A percentile compares a stretch with the other conserved stretches of the same genome.
phyloP scores from a whole-genome alignment of 2,113 vertebrate species.

The Brachionichthys hirsutus region DNA sequence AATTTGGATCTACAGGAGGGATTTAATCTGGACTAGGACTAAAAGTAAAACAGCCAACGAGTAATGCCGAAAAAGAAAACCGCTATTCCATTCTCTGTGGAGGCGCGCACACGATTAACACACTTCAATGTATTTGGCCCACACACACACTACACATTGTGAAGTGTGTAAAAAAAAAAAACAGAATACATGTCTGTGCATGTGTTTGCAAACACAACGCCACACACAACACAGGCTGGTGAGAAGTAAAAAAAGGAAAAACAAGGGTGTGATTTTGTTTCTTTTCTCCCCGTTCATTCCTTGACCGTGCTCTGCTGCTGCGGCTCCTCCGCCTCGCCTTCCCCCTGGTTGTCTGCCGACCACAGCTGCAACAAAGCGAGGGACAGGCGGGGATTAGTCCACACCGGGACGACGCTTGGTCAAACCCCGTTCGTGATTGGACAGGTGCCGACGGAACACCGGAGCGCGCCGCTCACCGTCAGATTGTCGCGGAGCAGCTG shows the following conservation, averaged over 20 bases:
- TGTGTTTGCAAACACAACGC: slow-evolving; percentile 57
- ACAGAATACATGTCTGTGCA: slow-evolving; percentile 61
- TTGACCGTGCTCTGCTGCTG: slow-evolving; percentile 48
- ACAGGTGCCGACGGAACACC: too few species aligned
- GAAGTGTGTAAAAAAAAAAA: slow-evolving; percentile 62
- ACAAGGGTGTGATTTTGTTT: slow-evolving; percentile 27
- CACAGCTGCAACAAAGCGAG: slow-evolving; percentile 68
- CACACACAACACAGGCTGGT: slow-evolving; percentile 70
- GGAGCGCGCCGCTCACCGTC: slow-evolving; percentile 74
- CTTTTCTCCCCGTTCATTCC: slow-evolving; percentile 42
- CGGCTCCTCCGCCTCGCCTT: slow-evolving; percentile 36
- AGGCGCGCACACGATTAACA: slow-evolving; percentile 55
- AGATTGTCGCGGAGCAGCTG: slow-evolving; percentile 98
- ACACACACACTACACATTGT: slow-evolving; percentile 64
- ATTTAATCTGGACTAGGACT: slow-evolving; percentile 30
- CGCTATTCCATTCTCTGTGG: slow-evolving; percentile 50
- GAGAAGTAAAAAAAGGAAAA: slow-evolving; percentile 65
- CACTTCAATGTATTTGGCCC: slow-evolving; percentile 51
- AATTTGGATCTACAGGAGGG: slow-evolving; percentile 39
- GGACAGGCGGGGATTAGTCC: slow-evolving; percentile 5
- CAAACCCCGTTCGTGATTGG: not conserved
- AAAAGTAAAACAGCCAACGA: slow-evolving; percentile 44
- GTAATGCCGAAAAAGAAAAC: slow-evolving; percentile 31
- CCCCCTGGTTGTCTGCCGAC: slow-evolving; percentile 67
- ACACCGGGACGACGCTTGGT: not conserved